Evolutionary conservation across 2,888 invertebrate genomes (phyloP).

Genomic region (Epirrhoe alternata): DNA sequence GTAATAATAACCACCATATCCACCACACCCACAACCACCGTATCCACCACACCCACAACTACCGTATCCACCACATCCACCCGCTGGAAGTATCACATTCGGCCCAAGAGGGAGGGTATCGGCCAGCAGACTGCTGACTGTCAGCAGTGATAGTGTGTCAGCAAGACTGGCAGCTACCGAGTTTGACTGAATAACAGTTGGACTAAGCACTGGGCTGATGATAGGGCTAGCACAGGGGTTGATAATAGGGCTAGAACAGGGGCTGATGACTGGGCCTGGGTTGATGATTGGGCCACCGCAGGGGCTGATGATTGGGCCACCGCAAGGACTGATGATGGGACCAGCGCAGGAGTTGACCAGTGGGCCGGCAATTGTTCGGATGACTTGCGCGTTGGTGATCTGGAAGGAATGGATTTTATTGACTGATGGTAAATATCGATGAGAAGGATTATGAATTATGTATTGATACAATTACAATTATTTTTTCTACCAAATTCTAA

Average conservation of each 20-base stretch:
- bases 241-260: constrained; percentile 4
- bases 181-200: constrained; percentile 34
- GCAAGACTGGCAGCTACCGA: constrained; percentile 66
- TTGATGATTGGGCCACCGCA: constrained; percentile 2
- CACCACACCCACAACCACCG: constrained; percentile 17
- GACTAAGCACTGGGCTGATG: constrained; percentile 1
- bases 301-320: constrained; percentile 2
- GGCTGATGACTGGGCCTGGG: constrained; percentile 3
- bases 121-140: constrained; percentile 67
- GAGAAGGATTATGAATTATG: too few relatives aligned
- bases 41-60: constrained; percentile 14
- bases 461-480: too few relatives aligned
- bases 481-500: too few relatives aligned
- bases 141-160: constrained; percentile 71
- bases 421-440: not conserved
- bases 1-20: constrained; percentile 17
- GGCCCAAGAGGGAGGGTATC: constrained; percentile 63
- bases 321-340: constrained; percentile 12
- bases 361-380: constrained; percentile 31
- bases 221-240: constrained; percentile 8
- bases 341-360: constrained; percentile 20
- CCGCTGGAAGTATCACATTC: constrained; percentile 26
- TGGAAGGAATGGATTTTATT: constrained; percentile 44
- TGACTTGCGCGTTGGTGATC: constrained; percentile 53
- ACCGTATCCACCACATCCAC: constrained; percentile 8